Evolutionary conservation across 2,888 invertebrate species (phyloP).

Genomic region (Tholera decimalis): DNA sequence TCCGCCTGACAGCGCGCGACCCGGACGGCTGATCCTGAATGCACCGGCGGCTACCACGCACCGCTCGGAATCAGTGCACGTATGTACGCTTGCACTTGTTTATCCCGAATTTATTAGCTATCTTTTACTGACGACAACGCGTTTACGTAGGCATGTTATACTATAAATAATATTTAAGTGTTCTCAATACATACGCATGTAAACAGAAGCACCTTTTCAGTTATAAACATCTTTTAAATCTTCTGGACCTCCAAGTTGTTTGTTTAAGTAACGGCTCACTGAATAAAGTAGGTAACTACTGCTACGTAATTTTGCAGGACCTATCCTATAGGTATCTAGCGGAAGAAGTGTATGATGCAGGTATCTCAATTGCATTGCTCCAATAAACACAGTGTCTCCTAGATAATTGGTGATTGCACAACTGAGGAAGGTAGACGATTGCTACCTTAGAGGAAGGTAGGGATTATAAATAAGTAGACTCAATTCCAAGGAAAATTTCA

Average conservation of each 20-base stretch:
- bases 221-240: constrained; percentile 26
- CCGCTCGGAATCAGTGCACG: constrained; percentile 77
- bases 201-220: constrained; percentile 62
- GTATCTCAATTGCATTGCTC: constrained; percentile 36
- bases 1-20: constrained; percentile 73
- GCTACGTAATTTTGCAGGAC: no score
- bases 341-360: constrained; percentile 32
- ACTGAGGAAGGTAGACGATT: not conserved
- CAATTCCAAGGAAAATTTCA: not conserved
- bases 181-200: constrained; percentile 62
- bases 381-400: constrained; percentile 31
- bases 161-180: constrained; percentile 70
- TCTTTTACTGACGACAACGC: constrained; percentile 69
- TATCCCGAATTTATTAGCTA: constrained; percentile 69
- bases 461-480: not conserved
- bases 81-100: constrained; percentile 82
- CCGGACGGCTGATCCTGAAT: constrained; percentile 78
- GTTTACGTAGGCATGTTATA: constrained; percentile 68
- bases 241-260: not conserved
- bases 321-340: constrained; percentile 1
- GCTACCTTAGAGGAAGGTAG: not conserved
- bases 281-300: not conserved
- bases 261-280: constrained; percentile 3
- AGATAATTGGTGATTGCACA: constrained; percentile 32
- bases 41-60: constrained; percentile 72